Percentiles rank a stretch among this genome's conserved stretches.
Conservation (phyloP, 2,888 invertebrate genomes). For the Acronicta leporina region DNA sequence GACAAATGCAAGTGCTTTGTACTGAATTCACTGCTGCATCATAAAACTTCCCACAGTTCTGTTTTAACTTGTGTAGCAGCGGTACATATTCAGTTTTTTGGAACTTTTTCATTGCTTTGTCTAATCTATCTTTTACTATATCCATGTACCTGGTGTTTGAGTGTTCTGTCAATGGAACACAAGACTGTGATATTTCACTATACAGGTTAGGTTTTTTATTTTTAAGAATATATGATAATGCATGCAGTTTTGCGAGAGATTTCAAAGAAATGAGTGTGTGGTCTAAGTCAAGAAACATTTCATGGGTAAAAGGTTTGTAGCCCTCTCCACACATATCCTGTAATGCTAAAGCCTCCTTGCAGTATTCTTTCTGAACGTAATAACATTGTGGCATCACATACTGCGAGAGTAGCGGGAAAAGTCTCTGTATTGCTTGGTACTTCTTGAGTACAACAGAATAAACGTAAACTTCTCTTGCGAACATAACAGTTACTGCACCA, state of each 20-base stretch:
- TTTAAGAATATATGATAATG: conserved; percentile 75
- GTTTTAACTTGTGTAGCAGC: conserved; percentile 65
- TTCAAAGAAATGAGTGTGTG: conserved; percentile 72
- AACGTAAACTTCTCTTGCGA: conserved; percentile 77
- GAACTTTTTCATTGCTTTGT: conserved; percentile 73
- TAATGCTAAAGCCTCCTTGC: conserved; percentile 77
- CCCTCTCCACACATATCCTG: conserved; percentile 74
- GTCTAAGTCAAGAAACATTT: conserved; percentile 72
- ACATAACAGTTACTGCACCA: conserved; percentile 78
- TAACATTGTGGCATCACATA: conserved; percentile 74
- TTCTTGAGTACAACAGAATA: conserved; percentile 70
- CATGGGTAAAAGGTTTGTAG: conserved; percentile 68
- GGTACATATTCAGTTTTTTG: conserved; percentile 64
- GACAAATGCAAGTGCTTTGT: conserved; percentile 73
- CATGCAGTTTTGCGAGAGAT: conserved; percentile 77
- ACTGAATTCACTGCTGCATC: conserved; percentile 60
- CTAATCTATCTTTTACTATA: conserved; percentile 75
- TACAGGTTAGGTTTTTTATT: conserved; percentile 60
- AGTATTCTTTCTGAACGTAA: conserved; percentile 70
- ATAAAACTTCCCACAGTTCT: conserved; percentile 66
- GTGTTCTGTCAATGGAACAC: conserved; percentile 71
- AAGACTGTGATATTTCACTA: conserved; percentile 64
- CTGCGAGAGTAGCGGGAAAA: conserved; percentile 38
- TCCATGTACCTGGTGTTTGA: conserved; percentile 75
- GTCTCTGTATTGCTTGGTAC: conserved; percentile 65